Evolutionary conservation across 1,140 invertebrate species (phyloP).

Genomic region (Sitophilus oryzae): DNA sequence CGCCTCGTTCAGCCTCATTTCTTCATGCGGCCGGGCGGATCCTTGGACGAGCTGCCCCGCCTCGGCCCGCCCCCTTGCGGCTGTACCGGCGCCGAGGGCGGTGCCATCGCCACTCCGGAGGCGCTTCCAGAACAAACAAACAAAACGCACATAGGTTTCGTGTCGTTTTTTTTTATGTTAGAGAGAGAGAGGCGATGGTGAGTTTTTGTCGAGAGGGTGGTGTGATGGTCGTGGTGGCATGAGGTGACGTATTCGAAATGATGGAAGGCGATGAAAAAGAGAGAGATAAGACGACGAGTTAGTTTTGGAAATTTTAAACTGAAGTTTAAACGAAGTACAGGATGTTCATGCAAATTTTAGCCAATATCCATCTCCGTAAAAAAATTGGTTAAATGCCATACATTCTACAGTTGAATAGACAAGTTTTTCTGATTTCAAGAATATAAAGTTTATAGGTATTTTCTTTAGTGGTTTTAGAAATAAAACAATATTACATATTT

Average conservation of each 20-base stretch:
- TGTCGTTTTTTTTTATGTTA: slow-evolving; percentile 9
- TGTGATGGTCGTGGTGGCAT: not conserved
- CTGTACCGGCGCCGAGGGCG: slow-evolving; percentile 33
- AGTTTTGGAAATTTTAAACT: no score
- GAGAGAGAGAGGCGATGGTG: not conserved
- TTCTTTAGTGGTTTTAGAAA: no score
- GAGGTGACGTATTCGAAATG: no score
- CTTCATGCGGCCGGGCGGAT: slow-evolving; percentile 38
- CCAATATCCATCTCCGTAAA: no score
- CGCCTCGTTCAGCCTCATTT: slow-evolving; percentile 36
- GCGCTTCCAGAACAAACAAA: slow-evolving; percentile 45
- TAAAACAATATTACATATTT: no score
- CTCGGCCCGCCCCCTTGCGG: slow-evolving; percentile 36
- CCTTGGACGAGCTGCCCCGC: slow-evolving; percentile 42
- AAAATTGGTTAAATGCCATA: no score
- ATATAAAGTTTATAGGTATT: no score
- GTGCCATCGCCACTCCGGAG: slow-evolving; percentile 43
- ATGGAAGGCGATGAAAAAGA: not conserved
- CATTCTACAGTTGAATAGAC: no score
- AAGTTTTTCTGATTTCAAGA: no score
- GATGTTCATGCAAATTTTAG: no score
- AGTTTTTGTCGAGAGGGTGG: not conserved
- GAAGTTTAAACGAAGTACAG: no score
- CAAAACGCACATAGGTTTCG: slow-evolving; percentile 41
- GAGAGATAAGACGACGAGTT: not conserved